These are phyloP conservation scores for Girardinus metallicus DNA, from an alignment of 2,797 vertebrate species.

Conservation along the genomic window DNA sequence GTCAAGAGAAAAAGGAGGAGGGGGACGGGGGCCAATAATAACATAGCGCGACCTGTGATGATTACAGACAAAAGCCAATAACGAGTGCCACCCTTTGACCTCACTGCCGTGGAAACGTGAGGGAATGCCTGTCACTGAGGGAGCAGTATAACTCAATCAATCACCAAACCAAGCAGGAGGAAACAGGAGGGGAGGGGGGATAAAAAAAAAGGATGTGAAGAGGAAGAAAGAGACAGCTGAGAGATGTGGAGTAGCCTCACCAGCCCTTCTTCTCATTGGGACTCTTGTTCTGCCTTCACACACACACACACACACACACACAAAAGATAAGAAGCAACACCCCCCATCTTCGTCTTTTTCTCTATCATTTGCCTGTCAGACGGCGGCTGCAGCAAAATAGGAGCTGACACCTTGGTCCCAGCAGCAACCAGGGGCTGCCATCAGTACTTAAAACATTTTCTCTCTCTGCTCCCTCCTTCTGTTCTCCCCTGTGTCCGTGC, in stretches of 20 bases:
- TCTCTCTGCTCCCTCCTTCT: constrained; percentile 44
- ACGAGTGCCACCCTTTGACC: constrained; percentile 75
- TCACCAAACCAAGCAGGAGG: constrained; percentile 27
- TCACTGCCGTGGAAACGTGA: constrained; percentile 71
- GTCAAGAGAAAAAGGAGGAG: constrained; percentile 56
- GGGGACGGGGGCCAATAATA: constrained; percentile 61
- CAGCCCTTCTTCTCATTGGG: constrained; percentile 23
- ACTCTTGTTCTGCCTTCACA: constrained; percentile 45
- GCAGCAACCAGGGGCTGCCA: constrained; percentile 70
- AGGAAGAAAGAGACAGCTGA: constrained; percentile 8
- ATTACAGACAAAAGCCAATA: constrained; percentile 81
- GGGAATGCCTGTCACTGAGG: constrained; percentile 71
- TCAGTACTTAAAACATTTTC: constrained; percentile 73
- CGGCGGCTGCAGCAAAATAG: constrained; percentile 67
- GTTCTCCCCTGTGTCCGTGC: constrained; percentile 38
- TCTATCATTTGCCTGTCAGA: constrained; percentile 74
- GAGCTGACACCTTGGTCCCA: constrained; percentile 72
- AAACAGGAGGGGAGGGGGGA: not conserved
- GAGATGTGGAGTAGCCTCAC: constrained; percentile 39
- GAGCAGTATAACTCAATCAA: constrained; percentile 72
- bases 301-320: constrained; percentile 25
- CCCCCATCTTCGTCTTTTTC: constrained; percentile 33
- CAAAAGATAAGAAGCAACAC: not conserved
- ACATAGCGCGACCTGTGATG: constrained; percentile 70
- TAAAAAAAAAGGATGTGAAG: not conserved